phyloP scores from a whole-genome alignment of 2,888 invertebrate species.

The Synergus gifuensis region DNA sequence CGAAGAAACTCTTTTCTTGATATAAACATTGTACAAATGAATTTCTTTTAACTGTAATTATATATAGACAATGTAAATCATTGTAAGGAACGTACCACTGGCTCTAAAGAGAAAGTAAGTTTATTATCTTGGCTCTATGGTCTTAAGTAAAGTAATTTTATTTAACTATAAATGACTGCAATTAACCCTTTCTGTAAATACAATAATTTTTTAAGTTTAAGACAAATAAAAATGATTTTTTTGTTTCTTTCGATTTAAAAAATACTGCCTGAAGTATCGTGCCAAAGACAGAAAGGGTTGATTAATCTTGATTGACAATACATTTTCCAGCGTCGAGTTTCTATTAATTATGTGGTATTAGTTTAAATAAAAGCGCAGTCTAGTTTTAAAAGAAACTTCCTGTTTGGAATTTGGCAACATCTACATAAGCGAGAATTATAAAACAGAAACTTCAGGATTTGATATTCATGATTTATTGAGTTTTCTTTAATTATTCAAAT shows the following conservation, averaged over 20 bases:
- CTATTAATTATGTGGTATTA: not conserved
- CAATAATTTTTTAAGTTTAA: not conserved
- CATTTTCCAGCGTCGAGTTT: not conserved
- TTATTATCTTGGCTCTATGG: not conserved
- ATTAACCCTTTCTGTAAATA: constrained; percentile 32
- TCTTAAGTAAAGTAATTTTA: constrained; percentile 3
- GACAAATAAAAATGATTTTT: not conserved
- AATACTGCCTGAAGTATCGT: constrained; percentile 27
- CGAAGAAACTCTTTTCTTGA: not conserved
- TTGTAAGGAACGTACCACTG: not conserved
- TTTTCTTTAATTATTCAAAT: constrained; percentile 10
- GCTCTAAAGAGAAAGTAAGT: not conserved
- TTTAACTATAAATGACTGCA: constrained; percentile 10
- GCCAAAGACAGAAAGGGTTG: constrained; percentile 40
- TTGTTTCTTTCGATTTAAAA: not conserved
- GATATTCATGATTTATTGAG: not conserved
- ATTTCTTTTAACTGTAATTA: constrained; percentile 17
- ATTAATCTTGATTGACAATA: constrained; percentile 22
- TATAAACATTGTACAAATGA: constrained; percentile 30
- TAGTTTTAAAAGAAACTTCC: not conserved
- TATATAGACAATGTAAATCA: not conserved
- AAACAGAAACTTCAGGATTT: constrained; percentile 2
- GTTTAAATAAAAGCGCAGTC: not conserved
- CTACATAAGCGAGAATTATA: not conserved
- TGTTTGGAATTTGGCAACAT: not conserved